A percentile compares a stretch with the other conserved stretches of the same genome.
Evolutionary conservation across 37 sponge, comb jelly and placozoan species (phyloP).

Genomic region (Haliclona indistincta): DNA sequence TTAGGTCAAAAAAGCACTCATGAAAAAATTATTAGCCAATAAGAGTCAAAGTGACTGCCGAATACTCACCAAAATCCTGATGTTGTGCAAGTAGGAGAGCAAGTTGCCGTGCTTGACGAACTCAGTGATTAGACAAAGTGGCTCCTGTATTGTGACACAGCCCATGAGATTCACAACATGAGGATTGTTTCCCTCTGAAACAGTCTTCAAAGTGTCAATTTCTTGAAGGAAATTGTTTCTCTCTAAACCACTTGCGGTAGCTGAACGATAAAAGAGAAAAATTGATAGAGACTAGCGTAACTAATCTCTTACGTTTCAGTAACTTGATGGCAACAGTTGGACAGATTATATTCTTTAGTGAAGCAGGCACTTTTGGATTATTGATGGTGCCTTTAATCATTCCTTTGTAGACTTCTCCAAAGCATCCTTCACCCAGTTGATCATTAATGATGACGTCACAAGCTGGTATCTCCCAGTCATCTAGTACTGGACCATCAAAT

Average conservation of each 20-base stretch:
- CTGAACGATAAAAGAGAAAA: conserved; percentile 13
- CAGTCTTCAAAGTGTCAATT: conserved; percentile 50
- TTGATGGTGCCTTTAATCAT: conserved; percentile 32
- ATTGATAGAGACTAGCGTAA: too few species aligned
- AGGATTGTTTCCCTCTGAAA: conserved; percentile 26
- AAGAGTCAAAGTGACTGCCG: too few species aligned
- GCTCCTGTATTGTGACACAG: conserved; percentile 63
- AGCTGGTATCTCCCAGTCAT: conserved; percentile 62
- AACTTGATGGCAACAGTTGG: conserved; percentile 47
- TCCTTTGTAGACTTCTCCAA: conserved; percentile 59
- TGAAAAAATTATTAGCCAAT: too few species aligned
- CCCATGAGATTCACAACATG: conserved; percentile 72
- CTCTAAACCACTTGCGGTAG: conserved; percentile 11
- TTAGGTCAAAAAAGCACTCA: too few species aligned
- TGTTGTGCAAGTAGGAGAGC: conserved; percentile 41
- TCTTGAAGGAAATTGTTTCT: conserved; percentile 35
- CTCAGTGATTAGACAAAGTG: conserved; percentile 48
- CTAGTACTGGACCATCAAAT: conserved; percentile 11
- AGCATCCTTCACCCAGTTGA: conserved; percentile 53
- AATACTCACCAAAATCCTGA: conserved; percentile 40
- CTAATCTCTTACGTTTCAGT: conserved; percentile 58
- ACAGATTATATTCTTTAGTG: conserved; percentile 49
- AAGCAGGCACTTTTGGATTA: conserved; percentile 43
- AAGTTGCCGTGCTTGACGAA: conserved; percentile 54
- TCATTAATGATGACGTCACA: conserved; percentile 25